Evolutionary conservation across 2,113 vertebrate genomes (phyloP), one percentile per base, ranked within the genome.

Genomic region (Clupea harengus): DNA sequence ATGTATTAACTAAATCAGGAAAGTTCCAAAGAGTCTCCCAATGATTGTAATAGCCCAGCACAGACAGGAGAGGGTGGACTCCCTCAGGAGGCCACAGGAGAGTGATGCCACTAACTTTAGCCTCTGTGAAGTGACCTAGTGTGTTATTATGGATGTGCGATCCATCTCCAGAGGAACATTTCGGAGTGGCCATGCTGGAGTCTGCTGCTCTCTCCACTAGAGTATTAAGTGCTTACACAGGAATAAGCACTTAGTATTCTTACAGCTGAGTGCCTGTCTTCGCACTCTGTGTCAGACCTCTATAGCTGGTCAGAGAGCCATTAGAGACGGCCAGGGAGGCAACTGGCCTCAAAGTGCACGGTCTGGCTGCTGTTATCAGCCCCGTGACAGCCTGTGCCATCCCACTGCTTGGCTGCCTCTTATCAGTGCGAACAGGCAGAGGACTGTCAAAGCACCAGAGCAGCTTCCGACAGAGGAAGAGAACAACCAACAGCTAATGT

Each of bases 201-300:
- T 10, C 46, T 47, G 46, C 46, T 47, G 46, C 46, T 10, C 47
- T 11, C 47, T 9, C 64, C 64, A 28, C 64, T 72, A 72, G 25
- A 72, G 64, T 72, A 72, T 72, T 28, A 72, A 72, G 64, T 72
- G 64, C 64, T 72, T 72, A 72, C 64, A 72, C 64, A 72, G 64
- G 25, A 25, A 25, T 72, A 28, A 72, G 64, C 64, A 72, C 64
- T 72, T 72, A 72, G 64, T 72, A 72, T 72, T 72, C 64, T 72
- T 28, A 28, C 64, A 72, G 64, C n/a, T 28, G n/a, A 72, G 64
- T 28, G 25, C 28, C 64, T 32, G 25, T 28, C 64, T 11, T 64
- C 20, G n/a, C 57, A 64, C 57, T 7, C 57, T 25, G 52, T 22
- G 20, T 8, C 57, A 64, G 20, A 7, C 20, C 20, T n/a, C 20